Evolutionary conservation across 2,888 invertebrate genomes (phyloP), one percentile per base, ranked within the genome.

Genomic region (Heliconius erato): DNA sequence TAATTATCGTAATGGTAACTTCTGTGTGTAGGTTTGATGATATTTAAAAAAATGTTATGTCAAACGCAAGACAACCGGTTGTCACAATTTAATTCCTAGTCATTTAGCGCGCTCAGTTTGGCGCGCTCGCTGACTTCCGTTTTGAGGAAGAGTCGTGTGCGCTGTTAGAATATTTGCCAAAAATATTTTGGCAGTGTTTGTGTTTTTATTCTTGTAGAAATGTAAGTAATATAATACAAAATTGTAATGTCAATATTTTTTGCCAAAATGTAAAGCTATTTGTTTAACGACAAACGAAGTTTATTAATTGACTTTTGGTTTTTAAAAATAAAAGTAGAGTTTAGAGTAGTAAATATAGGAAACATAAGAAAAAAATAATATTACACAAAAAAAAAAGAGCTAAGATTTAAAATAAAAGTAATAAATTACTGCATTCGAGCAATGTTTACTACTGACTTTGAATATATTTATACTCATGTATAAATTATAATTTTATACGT

Each of bases 121-220:
- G 80, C 83, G 84, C 83, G 84, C 63, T 84, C 71, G 63, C 79
- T 76, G 59, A 78, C 71, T 84, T 82, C 82, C 82, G 79, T 69
- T 79, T 68, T 28, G 16, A n/a, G 32, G 44, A 26, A 74, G 59
- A 40, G 71, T 44, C 23, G 35, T 74, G 77, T 79, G 82, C 82
- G 78, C 68, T 68, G 0, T 4, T 16, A 26, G 40, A 35, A 23
- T 74, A 74, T 16, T 74, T 67, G 49, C 68, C 76, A 76, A 65
- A 76, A 76, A 26, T 63, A 76, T 76, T 76, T 76, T 76, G 76
- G 76, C 76, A 76, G 59, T 63, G 76, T 40, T 63, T 63, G 35
- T 26, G n/a, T n/a, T 3, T 63, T 76, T 76, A 76, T 76, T 76
- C 40, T 76, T 26, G 16, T n/a, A 59, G 40, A 76, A 79, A 68